phyloP scores from a whole-genome alignment of 2,113 vertebrate species.

The Ailurus styani region DNA sequence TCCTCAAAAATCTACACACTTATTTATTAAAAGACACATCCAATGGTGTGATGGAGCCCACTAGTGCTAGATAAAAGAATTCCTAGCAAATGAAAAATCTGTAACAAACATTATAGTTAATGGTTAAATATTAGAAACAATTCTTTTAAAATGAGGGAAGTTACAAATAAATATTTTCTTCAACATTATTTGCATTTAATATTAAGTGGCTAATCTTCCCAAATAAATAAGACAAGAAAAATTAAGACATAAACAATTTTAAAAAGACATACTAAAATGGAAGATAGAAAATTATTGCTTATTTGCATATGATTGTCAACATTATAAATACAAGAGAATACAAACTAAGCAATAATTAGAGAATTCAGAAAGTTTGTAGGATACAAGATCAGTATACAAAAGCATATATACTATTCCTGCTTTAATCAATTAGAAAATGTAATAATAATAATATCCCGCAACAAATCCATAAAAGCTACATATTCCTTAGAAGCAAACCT shows the following conservation, averaged over 20 bases:
- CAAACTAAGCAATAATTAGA: background rate
- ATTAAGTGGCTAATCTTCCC: background rate
- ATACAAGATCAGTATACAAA: background rate
- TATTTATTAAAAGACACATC: background rate
- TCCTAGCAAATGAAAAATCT: background rate
- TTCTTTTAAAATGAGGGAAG: background rate
- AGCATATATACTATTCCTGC: background rate
- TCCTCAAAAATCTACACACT: background rate
- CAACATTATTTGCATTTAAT: background rate
- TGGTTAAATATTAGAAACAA: background rate
- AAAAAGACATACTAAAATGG: background rate
- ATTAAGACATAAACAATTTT: background rate
- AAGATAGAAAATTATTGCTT: background rate
- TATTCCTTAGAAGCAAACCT: background rate
- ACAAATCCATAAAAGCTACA: background rate
- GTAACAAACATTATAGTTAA: background rate
- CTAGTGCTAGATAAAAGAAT: background rate
- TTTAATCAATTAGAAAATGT: background rate
- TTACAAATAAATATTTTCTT: background rate
- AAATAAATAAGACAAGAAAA: background rate
- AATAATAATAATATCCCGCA: background rate
- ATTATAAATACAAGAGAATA: background rate
- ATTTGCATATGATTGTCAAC: background rate
- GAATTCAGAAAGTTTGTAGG: background rate
- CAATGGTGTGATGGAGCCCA: background rate